These are phyloP conservation scores for Barnardius zonarius DNA, from an alignment of 2,113 vertebrate genomes.

Conservation along the genomic window DNA sequence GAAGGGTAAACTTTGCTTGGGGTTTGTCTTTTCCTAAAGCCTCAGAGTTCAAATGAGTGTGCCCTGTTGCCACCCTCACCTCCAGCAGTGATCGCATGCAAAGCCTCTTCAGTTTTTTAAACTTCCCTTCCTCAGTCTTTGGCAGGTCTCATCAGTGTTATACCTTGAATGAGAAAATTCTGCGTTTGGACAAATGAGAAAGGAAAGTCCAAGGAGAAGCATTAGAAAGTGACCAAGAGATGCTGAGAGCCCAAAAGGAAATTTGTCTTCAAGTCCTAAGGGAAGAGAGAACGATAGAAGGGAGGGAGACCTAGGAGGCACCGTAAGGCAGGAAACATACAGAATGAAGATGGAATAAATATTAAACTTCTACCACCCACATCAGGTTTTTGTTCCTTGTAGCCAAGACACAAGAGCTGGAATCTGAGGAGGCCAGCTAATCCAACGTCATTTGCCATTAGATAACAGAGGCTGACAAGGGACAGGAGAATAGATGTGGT, in stretches of 20 bases:
- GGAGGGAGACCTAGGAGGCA: neutral
- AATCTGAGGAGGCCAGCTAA: too few relatives aligned
- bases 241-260: neutral
- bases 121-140: neutral
- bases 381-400: neutral
- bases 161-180: neutral
- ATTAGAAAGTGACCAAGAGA: neutral
- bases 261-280: neutral
- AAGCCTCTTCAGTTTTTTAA: neutral
- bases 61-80: neutral
- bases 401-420: neutral
- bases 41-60: neutral
- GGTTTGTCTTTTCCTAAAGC: neutral
- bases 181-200: neutral
- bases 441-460: neutral
- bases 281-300: fast-evolving
- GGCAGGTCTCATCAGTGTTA: neutral
- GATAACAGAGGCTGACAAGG: neutral
- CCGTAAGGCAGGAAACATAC: neutral
- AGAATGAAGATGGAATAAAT: neutral
- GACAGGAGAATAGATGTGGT: neutral
- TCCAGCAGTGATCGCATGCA: neutral
- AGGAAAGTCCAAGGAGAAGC: neutral
- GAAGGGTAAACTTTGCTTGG: neutral
- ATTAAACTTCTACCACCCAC: neutral